These are phyloP conservation scores for Brachionus koreanus DNA, from an alignment of 1,140 invertebrate genomes.

Conservation along the genomic window DNA sequence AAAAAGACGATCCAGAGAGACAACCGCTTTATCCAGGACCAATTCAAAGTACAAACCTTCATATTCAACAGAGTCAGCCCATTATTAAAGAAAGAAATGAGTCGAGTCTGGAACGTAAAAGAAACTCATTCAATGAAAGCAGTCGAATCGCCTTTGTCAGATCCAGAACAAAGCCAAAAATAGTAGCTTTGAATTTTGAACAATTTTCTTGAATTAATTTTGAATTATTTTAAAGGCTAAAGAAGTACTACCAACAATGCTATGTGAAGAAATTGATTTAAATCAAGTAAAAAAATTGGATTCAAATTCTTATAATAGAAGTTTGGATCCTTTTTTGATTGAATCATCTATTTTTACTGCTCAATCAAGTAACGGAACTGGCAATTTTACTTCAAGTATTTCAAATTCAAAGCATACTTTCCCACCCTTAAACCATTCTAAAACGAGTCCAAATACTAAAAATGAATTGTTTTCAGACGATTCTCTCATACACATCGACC, in stretches of 20 bases:
- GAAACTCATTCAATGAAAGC: not conserved
- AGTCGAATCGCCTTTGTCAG: not conserved
- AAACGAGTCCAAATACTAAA: not conserved
- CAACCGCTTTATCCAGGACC: constrained; percentile 17
- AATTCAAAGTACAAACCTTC: not conserved
- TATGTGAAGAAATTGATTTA: not conserved
- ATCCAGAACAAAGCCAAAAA: not conserved
- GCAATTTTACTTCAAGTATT: not conserved
- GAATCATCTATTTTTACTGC: not conserved
- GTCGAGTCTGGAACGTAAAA: not conserved
- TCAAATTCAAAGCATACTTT: not conserved
- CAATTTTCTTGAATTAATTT: not conserved
- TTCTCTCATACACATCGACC: not conserved
- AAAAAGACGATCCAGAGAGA: constrained; percentile 31
- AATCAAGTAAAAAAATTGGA: not conserved
- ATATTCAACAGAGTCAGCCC: not conserved
- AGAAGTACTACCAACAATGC: not conserved
- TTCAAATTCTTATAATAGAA: not conserved
- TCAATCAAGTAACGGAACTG: not conserved
- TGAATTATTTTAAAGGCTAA: constrained; percentile 1
- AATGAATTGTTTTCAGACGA: constrained; percentile 41
- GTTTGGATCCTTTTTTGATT: not conserved
- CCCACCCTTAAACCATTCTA: not conserved
- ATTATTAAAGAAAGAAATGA: constrained; percentile 2
- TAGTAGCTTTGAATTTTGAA: not conserved